Conservation (phyloP, 2,888 invertebrate genomes). For the Pristionchus mayeri region DNA sequence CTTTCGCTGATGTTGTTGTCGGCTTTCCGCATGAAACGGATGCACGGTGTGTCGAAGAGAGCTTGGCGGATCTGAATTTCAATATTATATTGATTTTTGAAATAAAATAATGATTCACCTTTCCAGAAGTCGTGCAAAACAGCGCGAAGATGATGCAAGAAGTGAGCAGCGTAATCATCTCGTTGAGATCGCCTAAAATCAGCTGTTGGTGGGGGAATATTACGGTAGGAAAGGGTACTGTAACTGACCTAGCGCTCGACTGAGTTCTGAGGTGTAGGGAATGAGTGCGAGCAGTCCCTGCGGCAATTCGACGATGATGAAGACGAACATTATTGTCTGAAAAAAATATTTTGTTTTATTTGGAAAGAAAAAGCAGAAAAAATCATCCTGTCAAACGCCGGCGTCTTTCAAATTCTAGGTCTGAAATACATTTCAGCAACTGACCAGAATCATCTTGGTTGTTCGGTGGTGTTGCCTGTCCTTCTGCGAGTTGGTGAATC, state of each 20-base stretch:
- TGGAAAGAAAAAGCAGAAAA: not conserved
- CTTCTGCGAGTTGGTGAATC: conserved; percentile 66
- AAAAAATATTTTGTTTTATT: not conserved
- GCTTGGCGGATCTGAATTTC: conserved; percentile 57
- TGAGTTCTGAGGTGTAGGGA: conserved; percentile 59
- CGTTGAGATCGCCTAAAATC: conserved; percentile 67
- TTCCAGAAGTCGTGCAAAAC: conserved; percentile 69
- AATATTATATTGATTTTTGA: too few species aligned
- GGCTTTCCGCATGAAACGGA: conserved; percentile 50
- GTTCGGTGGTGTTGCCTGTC: conserved; percentile 71
- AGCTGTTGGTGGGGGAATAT: not conserved
- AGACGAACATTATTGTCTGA: conserved; percentile 71
- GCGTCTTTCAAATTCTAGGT: not conserved
- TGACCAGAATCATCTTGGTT: conserved; percentile 70
- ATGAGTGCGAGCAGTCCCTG: conserved; percentile 69
- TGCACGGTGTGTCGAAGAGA: conserved; percentile 57
- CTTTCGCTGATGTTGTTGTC: conserved; percentile 7
- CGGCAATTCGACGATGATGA: conserved; percentile 72
- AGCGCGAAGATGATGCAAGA: conserved; percentile 71
- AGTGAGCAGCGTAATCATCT: conserved; percentile 70
- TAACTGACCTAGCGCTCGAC: conserved; percentile 59
- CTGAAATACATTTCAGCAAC: not conserved
- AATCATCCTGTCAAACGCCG: not conserved
- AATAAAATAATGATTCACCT: too few species aligned
- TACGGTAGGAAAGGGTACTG: not conserved